Conservation (phyloP, 2,888 invertebrate species). For the Acleris sparsana region DNA sequence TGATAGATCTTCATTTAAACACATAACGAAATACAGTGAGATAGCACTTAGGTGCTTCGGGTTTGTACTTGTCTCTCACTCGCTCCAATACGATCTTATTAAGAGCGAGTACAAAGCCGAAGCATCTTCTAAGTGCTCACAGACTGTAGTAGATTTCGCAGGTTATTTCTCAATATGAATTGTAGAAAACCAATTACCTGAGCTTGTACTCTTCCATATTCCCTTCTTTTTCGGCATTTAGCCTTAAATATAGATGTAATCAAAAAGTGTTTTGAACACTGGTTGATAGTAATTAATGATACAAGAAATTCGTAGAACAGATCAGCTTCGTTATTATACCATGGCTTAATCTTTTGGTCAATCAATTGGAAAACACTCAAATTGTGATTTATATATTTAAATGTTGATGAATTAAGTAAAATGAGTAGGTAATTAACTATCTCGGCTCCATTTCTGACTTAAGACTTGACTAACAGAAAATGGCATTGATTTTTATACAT, state of each 20-base stretch:
- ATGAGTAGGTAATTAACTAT: constrained; percentile 14
- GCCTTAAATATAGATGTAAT: constrained; percentile 28
- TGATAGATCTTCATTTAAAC: no score
- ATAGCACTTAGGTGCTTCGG: no score
- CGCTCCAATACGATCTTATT: no score
- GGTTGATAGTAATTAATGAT: not conserved
- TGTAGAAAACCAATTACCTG: constrained; percentile 13
- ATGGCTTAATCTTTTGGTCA: not conserved
- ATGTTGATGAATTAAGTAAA: constrained; percentile 14
- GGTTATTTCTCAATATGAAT: not conserved
- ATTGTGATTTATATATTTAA: not conserved
- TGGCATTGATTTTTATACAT: no score
- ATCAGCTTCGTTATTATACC: not conserved
- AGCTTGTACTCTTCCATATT: constrained; percentile 40
- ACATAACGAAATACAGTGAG: no score
- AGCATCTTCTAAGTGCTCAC: no score
- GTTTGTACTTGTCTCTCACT: no score
- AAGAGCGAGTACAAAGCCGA: no score
- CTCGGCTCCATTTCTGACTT: constrained; percentile 25
- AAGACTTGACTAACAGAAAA: not conserved
- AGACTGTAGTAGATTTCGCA: not conserved
- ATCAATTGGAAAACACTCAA: constrained; percentile 3
- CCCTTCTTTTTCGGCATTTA: constrained; percentile 52
- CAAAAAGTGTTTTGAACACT: constrained; percentile 41
- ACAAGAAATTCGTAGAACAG: not conserved